phyloP scores from a whole-genome alignment of 1,140 invertebrate species.

The Magallana angulata region DNA sequence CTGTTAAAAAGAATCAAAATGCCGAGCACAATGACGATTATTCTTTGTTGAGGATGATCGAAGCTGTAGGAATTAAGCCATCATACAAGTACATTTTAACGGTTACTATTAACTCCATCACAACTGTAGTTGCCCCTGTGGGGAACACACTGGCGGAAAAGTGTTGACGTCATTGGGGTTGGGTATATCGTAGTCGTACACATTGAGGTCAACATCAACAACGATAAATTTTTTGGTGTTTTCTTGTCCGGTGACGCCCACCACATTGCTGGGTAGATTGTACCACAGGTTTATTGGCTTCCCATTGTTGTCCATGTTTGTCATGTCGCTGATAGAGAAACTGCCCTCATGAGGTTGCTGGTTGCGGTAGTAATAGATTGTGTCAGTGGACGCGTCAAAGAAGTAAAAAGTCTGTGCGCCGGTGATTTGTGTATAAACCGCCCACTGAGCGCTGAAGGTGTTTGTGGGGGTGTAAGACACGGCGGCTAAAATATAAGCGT shows the following conservation, averaged over 20 bases:
- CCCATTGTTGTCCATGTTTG: not conserved
- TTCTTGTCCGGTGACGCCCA: not conserved
- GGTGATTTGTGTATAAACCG: not conserved
- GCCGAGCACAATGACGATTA: too few relatives aligned
- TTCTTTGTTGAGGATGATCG: too few relatives aligned
- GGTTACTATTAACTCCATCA: not conserved
- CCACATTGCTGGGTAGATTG: not conserved
- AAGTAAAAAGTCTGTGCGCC: not conserved
- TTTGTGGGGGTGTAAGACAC: not conserved
- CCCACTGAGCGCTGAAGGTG: not conserved
- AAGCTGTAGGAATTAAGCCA: too few relatives aligned
- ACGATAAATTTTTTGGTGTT: not conserved
- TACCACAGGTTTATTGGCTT: slow-evolving; percentile 3
- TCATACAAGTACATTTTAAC: too few relatives aligned
- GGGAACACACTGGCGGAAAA: not conserved
- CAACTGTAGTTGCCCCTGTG: not conserved
- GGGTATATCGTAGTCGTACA: not conserved
- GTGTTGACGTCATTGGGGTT: not conserved
- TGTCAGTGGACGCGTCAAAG: not conserved
- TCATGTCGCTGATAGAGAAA: not conserved
- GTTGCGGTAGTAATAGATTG: not conserved
- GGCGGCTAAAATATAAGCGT: not conserved
- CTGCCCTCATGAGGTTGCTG: not conserved
- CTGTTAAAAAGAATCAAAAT: too few relatives aligned
- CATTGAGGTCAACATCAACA: not conserved